phyloP scores from a whole-genome alignment of 92 coral and sea anemone genomes.

The Umimayanthus kanabou region DNA sequence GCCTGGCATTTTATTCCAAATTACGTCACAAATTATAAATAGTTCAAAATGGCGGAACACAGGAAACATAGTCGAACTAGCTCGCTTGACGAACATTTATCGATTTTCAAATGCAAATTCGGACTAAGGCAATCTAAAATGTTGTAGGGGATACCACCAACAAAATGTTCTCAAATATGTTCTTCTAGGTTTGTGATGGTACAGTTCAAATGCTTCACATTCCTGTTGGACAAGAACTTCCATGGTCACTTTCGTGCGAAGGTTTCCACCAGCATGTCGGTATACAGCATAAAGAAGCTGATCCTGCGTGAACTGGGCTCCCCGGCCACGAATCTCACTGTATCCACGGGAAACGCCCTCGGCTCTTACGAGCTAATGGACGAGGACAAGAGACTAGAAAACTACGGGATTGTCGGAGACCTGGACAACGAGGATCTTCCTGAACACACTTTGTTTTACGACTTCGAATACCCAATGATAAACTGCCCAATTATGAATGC shows the following conservation, averaged over 20 bases:
- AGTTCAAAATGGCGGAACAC: no score
- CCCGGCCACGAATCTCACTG: constrained; percentile 56
- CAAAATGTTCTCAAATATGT: not conserved
- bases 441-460: constrained; percentile 60
- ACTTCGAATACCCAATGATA: constrained; percentile 70
- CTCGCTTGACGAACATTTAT: no score
- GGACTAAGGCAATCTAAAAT: no score
- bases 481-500: constrained; percentile 78
- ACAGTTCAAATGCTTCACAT: constrained; percentile 54
- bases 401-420: constrained; percentile 70
- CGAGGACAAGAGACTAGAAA: constrained; percentile 49
- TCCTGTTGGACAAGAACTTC: constrained; percentile 47
- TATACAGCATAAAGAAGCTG: constrained; percentile 68
- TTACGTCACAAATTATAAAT: no score
- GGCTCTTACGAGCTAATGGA: constrained; percentile 54
- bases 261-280: constrained; percentile 64
- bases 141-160: not conserved
- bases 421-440: constrained; percentile 51
- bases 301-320: constrained; percentile 69
- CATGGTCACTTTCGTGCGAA: constrained; percentile 53
- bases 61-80: no score
- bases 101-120: no score
- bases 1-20: no score
- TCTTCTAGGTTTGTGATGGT: constrained; percentile 56
- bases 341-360: constrained; percentile 46